These are phyloP conservation scores for Notocelia uddmanniana DNA, from an alignment of 2,888 invertebrate species.

Conservation along the genomic window DNA sequence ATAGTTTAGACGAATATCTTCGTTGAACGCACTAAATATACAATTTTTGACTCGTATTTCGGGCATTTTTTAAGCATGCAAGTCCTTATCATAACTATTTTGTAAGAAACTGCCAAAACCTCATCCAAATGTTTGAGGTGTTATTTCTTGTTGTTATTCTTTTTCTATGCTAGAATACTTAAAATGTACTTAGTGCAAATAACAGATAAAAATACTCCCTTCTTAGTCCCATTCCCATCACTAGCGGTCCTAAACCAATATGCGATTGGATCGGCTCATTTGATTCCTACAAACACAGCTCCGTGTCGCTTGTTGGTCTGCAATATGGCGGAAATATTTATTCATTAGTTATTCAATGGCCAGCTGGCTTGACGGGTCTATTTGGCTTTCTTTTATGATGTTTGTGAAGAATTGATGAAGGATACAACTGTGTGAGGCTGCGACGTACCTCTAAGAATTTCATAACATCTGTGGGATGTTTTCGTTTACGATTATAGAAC, in stretches of 20 bases:
- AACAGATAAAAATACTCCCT: conserved; percentile 9
- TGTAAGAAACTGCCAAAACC: too few relatives aligned
- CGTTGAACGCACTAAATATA: too few relatives aligned
- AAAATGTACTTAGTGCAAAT: not conserved
- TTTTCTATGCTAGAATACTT: too few relatives aligned
- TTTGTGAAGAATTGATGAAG: conserved; percentile 22
- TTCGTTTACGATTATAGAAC: too few relatives aligned
- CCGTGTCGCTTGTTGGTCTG: conserved; percentile 24
- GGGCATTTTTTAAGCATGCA: too few relatives aligned
- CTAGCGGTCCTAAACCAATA: conserved; percentile 60
- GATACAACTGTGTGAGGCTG: not conserved
- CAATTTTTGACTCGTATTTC: too few relatives aligned
- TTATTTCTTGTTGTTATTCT: too few relatives aligned
- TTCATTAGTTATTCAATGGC: conserved; percentile 43
- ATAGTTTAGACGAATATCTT: too few relatives aligned
- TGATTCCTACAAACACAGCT: conserved; percentile 41
- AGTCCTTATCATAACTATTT: too few relatives aligned
- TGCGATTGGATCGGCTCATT: conserved; percentile 59
- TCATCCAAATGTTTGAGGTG: too few relatives aligned
- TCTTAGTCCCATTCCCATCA: not conserved
- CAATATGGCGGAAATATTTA: conserved; percentile 43
- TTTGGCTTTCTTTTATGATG: conserved; percentile 26
- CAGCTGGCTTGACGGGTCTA: conserved; percentile 21
- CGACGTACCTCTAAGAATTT: too few relatives aligned
- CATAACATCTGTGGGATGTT: too few relatives aligned